These are phyloP conservation scores for Holcopasites calliopsidis DNA, from an alignment of 1,140 invertebrate species.

Conservation along the genomic window DNA sequence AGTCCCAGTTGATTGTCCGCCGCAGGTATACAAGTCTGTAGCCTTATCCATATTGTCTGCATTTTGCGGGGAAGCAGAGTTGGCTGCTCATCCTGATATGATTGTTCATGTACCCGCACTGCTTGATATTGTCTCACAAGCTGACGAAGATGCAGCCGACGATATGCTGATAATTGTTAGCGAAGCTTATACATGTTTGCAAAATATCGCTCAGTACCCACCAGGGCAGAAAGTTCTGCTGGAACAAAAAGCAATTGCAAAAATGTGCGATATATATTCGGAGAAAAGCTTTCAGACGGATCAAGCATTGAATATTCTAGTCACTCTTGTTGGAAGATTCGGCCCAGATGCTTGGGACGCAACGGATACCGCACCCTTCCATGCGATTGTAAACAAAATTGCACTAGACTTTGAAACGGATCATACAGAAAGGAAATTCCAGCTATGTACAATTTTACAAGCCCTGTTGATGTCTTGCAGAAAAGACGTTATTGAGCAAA, in stretches of 20 bases:
- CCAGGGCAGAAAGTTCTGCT: conserved; percentile 88
- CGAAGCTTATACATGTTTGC: conserved; percentile 91
- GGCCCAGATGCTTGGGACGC: conserved; percentile 87
- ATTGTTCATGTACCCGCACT: conserved; percentile 89
- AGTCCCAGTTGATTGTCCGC: conserved; percentile 90
- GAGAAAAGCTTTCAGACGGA: conserved; percentile 93
- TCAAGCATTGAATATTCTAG: conserved; percentile 89
- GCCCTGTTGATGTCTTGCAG: conserved; percentile 87
- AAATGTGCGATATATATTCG: conserved; percentile 91
- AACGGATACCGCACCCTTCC: conserved; percentile 86
- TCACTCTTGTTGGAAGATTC: conserved; percentile 85
- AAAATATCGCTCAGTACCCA: conserved; percentile 86
- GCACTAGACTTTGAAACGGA: conserved; percentile 92
- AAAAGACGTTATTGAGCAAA: conserved; percentile 82
- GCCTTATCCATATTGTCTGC: conserved; percentile 90
- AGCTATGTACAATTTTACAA: conserved; percentile 88
- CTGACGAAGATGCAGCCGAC: conserved; percentile 89
- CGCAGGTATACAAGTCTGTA: conserved; percentile 93
- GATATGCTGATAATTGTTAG: conserved; percentile 93
- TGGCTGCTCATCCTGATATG: conserved; percentile 90
- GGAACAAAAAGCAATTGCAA: conserved; percentile 87
- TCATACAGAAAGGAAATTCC: conserved; percentile 92
- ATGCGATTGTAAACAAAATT: conserved; percentile 90
- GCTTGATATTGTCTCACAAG: conserved; percentile 89
- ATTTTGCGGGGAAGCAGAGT: conserved; percentile 89